Base-by-base conservation (phyloP, 2,797 vertebrate species). In the Erithacus rubecula region DNA sequence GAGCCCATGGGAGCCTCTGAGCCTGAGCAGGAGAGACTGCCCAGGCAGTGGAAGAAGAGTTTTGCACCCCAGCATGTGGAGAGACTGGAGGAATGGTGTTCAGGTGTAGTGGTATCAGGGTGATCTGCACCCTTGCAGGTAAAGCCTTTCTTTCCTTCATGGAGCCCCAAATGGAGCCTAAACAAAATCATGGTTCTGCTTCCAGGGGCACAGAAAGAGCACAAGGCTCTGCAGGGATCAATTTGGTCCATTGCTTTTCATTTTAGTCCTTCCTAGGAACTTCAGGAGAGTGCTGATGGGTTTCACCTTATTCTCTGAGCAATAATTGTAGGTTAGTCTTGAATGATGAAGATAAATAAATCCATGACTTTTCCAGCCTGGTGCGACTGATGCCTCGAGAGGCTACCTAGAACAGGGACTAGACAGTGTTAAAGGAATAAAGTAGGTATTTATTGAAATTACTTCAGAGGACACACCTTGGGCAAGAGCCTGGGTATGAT, bases 1-100 rank as follows among this genome's bases (percentile, higher is more conserved):
- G 10, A 85, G 39, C 39, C 30, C 1, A 0, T 1, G 1, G 37
- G 11, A 59, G 8, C 37, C 15, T 65, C 52, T 0, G 0, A 23
- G 36, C 47, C 43, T 0, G 1, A 49, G 3, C 11, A 13, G 39
- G 32, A 70, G 34, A 56, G 27, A 26, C 51, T 81, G n/a, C 17
- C 17, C 52, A 10, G 15, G 47, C 60, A 47, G 39, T 12, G 56
- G 52, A 29, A 69, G 32, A 34, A 27, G 21, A 23, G 27, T 37
- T 67, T 49, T 83, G 5, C 29, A 55, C 53, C 37, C 24, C 12
- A 36, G 2, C 7, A 0, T 2, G 5, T 0, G 2, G 7, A 12
- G 21, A 43, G 67, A 53, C 30, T 1, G 6, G 12, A 76, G 44
- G 30, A 55, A 15, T 9, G 15, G 18, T 0, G 0, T 30, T 59